Base-by-base conservation (phyloP, 2,113 vertebrate genomes). In the Pseudorectes ferrugineus region DNA sequence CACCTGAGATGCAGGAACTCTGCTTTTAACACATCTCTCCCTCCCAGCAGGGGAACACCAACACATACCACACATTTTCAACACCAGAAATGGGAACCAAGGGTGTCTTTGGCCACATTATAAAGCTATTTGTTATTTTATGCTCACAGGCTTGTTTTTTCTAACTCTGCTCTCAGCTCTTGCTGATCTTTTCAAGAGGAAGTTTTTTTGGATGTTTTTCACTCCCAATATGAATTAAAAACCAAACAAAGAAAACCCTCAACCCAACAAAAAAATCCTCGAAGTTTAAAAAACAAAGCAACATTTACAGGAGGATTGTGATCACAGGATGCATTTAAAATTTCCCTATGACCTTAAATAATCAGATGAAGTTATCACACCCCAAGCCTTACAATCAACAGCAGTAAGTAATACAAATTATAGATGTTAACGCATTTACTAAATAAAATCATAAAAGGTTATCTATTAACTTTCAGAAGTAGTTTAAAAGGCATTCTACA, bases 251-350 rank as follows among this genome's bases (percentile, higher is more conserved):
- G n/a, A 45, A 68, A n/a, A 43, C 15, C 4, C 18, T 59, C 40
- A 73, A 59, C 5, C 5, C 0, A 2, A 24, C 3, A 8, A 26
- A 26, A 14, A 24, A 48, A 31, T 16, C 7, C 19, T 26, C 5
- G 1, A 35, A 38, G 20, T 67, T 80, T 10, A 42, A 84, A 80
- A 92, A 36, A 3, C 11, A 63, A 54, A 74, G 13, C 3, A 15
- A 55, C 21, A 43, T 8, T 48, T 66, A 42, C 33, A 62, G 8
- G 23, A 80, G 6, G 19, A 74, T 0, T 23, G 7, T 54, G 6
- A 80, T 42, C 31, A 55, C 6, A 25, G 25, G 16, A 63, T 25
- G 7, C 31, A 33, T 54, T 82, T 57, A 59, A 74, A 74, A 74
- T 22, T 31, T 73, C 26, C 22, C 6, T 46, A 63, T 25, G 5